Base-by-base conservation (phyloP, 2,113 vertebrate genomes). In the Xenus cinereus region DNA sequence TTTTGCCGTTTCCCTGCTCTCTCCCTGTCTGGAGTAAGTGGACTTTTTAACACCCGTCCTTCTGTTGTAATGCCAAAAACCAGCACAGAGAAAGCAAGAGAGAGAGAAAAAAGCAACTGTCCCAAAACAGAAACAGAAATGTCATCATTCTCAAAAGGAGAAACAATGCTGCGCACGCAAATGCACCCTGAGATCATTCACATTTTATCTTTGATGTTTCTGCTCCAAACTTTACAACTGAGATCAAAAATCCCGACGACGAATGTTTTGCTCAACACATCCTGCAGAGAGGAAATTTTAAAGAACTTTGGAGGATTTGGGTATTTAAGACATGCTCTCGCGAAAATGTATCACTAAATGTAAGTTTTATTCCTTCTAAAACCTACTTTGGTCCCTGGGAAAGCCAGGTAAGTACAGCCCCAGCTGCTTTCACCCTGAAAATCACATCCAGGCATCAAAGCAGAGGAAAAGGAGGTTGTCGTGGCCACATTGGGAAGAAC, bases 171-270 rank as follows among this genome's bases (percentile, higher is more conserved):
- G 50, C 4, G 67, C 50, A 45, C 2, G 1, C 32, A 32, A 75
- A 48, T 5, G 9, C 26, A 8, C 4, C 0, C 0, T 4, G 28
- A 84, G 27, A 56, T 35, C 18, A 0, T 32, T 67, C 66, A 8
- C 20, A 0, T 14, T 53, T 45, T 24, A 2, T 7, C 54, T 56
- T 33, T 46, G 71, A 15, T 43, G 8, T 30, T 64, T 33, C 71
- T 21, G 1, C 35, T 83, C 67, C 79, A 32, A 54, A 3, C 15
- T 82, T 78, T 18, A 26, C 56, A 28, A 22, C 4, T 0, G 37
- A 75, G 71, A 79, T 76, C 48, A 68, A 69, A 90, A 22, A 41
- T 4, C 45, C 68, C 1, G 0, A 3, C 60, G 2, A 26, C 0
- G 0, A 63, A 27, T 1, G 4, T 24, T 92, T 63, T 56, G 20